A percentile compares a stretch with the other conserved stretches of the same genome.
phyloP scores from a whole-genome alignment of 2,797 vertebrate species.

The Melanotaenia pygmaea region DNA sequence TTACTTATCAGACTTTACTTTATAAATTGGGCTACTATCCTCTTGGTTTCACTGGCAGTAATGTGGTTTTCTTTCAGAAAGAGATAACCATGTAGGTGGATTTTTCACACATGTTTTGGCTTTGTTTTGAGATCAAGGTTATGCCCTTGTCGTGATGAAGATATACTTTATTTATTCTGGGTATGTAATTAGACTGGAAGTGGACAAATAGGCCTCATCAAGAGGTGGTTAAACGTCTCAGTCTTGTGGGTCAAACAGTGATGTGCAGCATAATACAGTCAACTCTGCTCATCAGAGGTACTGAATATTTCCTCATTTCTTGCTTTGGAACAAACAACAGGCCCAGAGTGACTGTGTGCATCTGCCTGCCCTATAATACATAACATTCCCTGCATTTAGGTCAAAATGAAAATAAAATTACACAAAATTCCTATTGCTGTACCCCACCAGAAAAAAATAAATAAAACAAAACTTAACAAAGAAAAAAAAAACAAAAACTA shows the following conservation, averaged over 20 bases:
- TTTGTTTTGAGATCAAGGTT: too few species aligned
- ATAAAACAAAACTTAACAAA: too few species aligned
- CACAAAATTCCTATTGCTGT: slow-evolving; percentile 10
- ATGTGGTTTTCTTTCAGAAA: too few species aligned
- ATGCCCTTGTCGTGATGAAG: too few species aligned
- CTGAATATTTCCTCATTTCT: slow-evolving; percentile 27
- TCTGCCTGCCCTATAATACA: slow-evolving; percentile 23
- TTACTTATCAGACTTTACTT: too few species aligned
- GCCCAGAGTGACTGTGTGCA: neutral
- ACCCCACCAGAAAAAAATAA: slow-evolving; percentile 14
- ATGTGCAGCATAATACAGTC: slow-evolving; percentile 15
- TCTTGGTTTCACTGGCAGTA: too few species aligned
- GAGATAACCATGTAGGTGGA: too few species aligned
- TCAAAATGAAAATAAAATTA: slow-evolving; percentile 38
- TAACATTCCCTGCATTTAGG: slow-evolving; percentile 35
- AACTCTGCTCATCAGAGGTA: slow-evolving; percentile 13
- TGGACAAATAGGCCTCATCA: too few species aligned
- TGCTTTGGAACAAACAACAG: slow-evolving; percentile 20
- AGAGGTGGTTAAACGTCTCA: slow-evolving; percentile 5
- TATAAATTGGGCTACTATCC: too few species aligned
- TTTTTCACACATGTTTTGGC: too few species aligned
- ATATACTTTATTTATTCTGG: too few species aligned
- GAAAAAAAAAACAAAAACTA: slow-evolving; percentile 17
- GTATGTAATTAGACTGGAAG: too few species aligned
- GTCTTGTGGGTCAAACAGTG: slow-evolving; percentile 15